A percentile compares a stretch with the other conserved stretches of the same genome.
phyloP scores from a whole-genome alignment of 2,113 vertebrate species.

The Aptenodytes forsteri region DNA sequence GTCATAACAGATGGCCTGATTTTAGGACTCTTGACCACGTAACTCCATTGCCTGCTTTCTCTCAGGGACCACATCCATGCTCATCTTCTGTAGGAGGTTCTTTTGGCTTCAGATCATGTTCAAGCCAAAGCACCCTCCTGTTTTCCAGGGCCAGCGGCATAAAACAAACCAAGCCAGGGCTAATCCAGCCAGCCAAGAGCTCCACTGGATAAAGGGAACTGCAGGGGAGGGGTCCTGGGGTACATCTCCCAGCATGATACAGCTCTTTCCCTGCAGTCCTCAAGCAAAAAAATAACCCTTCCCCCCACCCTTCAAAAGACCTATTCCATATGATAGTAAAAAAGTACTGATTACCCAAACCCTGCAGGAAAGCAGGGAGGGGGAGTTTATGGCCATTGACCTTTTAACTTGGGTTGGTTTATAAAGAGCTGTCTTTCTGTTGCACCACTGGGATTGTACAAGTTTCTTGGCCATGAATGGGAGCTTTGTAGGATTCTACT shows the following conservation, averaged over 20 bases:
- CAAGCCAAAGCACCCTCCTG: background rate
- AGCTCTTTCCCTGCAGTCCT: background rate
- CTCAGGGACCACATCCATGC: background rate
- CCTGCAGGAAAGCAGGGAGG: conserved; percentile 45
- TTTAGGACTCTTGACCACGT: background rate
- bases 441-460: conserved; percentile 60
- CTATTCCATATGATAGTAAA: conserved; percentile 7
- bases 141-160: background rate
- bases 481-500: conserved; percentile 72
- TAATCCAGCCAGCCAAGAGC: background rate
- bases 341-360: conserved; percentile 34
- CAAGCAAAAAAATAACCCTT: background rate
- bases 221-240: background rate
- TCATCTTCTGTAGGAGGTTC: background rate
- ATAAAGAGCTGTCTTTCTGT: conserved; percentile 72
- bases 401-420: conserved; percentile 70
- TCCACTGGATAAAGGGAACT: background rate
- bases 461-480: conserved; percentile 70
- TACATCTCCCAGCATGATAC: background rate
- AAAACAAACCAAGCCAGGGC: background rate
- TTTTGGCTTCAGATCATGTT: background rate
- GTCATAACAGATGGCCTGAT: background rate
- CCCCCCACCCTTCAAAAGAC: background rate
- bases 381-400: conserved; percentile 61
- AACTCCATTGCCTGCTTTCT: background rate